Evolutionary conservation across 2,113 vertebrate species (phyloP), one percentile per base, ranked within the genome.

Genomic region (Origma solitaria): DNA sequence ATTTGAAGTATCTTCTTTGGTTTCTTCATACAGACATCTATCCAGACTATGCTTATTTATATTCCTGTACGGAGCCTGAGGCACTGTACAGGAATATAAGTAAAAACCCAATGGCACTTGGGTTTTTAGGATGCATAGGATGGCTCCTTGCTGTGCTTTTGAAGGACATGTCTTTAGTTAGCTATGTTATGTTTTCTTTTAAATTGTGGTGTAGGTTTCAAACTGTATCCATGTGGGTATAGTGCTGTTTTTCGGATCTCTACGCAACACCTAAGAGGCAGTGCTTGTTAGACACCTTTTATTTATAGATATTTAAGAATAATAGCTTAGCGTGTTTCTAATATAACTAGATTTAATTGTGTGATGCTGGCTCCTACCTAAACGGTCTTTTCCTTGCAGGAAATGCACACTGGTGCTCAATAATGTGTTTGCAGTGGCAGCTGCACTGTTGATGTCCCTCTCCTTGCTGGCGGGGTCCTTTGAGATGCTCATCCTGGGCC

Each of bases 401-500:
- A 99, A 99, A 95, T 95, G 97, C 90, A 98, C 98, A 0, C 66
- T 99, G 92, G 95, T 99, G 89, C 82, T 98, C 83, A 99, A 99
- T 88, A 99, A 99, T 11, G 71, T 93, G 56, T 98, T 99, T 95
- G 98, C 99, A 4, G 51, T 99, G 62, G 47, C 97, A 19, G 98
- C 99, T 27, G 98, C 98, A 0, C 23, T 99, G 87, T 84, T 99
- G 86, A 98, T 99, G 98, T 97, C 98, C 35, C 95, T 98, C 44
- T 98, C 99, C 11, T 97, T 98, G 66, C 91, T 25, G 86, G 98
- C 98, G 0, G 97, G 97, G 22, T 98, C 98, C 1, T 99, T 99
- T 72, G 99, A 99, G 93, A 99, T 99, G 99, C 98, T 99, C 87
- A 98, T 99, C 11, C 64, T 99, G 88, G 99, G 99, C 7, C 98